Base-by-base conservation (phyloP, 2,797 vertebrate species). In the Mormyrus hasselquistii region DNA sequence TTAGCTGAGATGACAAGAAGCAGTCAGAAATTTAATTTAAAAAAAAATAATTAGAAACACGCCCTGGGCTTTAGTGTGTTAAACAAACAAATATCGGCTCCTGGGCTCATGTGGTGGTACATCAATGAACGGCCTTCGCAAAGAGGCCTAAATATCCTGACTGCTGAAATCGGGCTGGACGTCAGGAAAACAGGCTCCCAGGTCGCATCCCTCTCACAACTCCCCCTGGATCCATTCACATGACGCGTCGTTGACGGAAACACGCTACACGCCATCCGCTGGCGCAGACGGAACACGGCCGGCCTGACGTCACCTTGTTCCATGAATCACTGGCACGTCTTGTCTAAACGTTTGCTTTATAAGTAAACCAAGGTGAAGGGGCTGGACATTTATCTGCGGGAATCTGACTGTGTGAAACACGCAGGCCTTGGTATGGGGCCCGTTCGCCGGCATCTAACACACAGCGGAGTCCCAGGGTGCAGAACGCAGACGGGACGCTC, bases 381-480 rank as follows among this genome's bases (percentile, higher is more conserved):
- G 49, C 34, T 41, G 50, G 76, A 82, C 87, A 53, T 88, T 69
- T 38, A 53, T 88, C 50, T 83, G 52, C 88, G 5, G 19, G 55
- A 82, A 59, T 84, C 53, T 83, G 69, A 22, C 52, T 57, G 88
- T 57, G 38, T 57, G 38, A 88, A 83, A 88, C 16, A 53, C 55
- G 57, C 69, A n/a, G 50, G 73, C 50, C 41, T 88, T 38, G 38
- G 41, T 53, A 44, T 34, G 50, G 65, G n/a, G 87, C 47, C 16
- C 14, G 19, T 52, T n/a, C 1, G 14, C 29, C 50, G 19, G 76
- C 76, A 88, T 83, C 57, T 53, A 59, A 41, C 8, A 34, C 88
- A 29, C 53, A 82, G 69, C 73, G 29, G 73, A 38, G 38, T 76
- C 55, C 73, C 79, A 38, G 88, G 52, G 22, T 7, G 19, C 34